Evolutionary conservation across 2,797 vertebrate genomes (phyloP).

Genomic region (Lagocephalus sceleratus): DNA sequence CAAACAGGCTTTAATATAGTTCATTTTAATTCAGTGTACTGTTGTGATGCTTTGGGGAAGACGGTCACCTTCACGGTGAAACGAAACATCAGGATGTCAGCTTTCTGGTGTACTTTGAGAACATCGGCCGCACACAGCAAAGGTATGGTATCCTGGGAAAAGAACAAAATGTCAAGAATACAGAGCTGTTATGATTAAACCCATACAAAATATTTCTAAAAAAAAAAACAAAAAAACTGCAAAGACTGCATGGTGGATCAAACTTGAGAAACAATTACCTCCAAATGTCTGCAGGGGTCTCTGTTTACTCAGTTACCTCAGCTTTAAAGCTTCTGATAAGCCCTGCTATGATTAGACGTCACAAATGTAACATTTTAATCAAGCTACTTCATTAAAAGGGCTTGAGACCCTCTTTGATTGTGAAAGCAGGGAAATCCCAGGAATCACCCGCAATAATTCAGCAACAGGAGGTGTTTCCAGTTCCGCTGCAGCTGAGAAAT

Average conservation of each 20-base stretch:
- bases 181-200: not conserved
- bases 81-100: conserved; percentile 83
- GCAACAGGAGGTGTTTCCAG: no score
- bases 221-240: not conserved
- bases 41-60: conserved; percentile 6
- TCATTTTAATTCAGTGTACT: not conserved
- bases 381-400: not conserved
- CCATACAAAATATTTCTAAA: not conserved
- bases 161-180: conserved; percentile 1
- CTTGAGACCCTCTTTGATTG: conserved; percentile 4
- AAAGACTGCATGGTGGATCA: not conserved
- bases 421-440: not conserved
- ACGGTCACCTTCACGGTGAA: conserved; percentile 79
- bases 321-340: conserved; percentile 9
- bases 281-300: conserved; percentile 73
- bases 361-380: not conserved
- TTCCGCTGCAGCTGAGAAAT: no score
- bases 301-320: conserved; percentile 65
- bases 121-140: conserved; percentile 75
- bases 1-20: no score
- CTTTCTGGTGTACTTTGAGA: conserved; percentile 81
- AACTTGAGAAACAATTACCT: conserved; percentile 27
- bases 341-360: not conserved
- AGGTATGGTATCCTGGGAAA: conserved; percentile 84
- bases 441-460: no score